Evolutionary conservation across 2,113 vertebrate species (phyloP).

Genomic region (Stercorarius parasiticus): DNA sequence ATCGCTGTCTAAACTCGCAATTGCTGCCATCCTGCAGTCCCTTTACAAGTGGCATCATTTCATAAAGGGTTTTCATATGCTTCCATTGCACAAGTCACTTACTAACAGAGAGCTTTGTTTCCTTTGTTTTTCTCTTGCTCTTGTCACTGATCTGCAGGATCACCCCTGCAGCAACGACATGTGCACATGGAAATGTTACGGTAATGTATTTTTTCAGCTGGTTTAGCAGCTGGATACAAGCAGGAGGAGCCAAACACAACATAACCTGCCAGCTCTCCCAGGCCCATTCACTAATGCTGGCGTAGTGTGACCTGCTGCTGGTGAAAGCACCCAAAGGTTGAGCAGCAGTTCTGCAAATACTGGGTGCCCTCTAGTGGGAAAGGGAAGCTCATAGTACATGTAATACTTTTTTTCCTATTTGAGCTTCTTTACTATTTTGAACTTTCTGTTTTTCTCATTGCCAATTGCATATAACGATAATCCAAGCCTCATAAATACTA

Average conservation of each 20-base stretch:
- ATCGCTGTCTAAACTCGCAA: background rate
- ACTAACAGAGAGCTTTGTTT: background rate
- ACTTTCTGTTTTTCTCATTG: background rate
- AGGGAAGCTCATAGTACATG: fast-evolving
- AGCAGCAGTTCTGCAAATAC: background rate
- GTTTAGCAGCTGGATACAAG: background rate
- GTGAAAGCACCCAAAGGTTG: background rate
- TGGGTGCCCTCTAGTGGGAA: background rate
- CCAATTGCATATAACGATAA: background rate
- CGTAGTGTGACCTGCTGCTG: background rate
- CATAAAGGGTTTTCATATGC: background rate
- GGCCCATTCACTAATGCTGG: too few species aligned
- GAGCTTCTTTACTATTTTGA: background rate
- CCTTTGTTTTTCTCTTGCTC: background rate
- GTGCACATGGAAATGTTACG: fast-evolving
- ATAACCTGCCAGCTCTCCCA: background rate
- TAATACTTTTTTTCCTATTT: background rate
- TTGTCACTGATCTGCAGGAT: background rate
- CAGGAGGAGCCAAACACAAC: background rate
- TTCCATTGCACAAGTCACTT: background rate
- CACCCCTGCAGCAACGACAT: background rate
- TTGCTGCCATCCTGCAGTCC: background rate
- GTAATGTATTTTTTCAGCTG: background rate
- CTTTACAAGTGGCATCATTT: background rate
- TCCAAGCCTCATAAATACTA: background rate